Evolutionary conservation across 2,113 vertebrate species (phyloP).

Genomic region (Addax nasomaculatus): DNA sequence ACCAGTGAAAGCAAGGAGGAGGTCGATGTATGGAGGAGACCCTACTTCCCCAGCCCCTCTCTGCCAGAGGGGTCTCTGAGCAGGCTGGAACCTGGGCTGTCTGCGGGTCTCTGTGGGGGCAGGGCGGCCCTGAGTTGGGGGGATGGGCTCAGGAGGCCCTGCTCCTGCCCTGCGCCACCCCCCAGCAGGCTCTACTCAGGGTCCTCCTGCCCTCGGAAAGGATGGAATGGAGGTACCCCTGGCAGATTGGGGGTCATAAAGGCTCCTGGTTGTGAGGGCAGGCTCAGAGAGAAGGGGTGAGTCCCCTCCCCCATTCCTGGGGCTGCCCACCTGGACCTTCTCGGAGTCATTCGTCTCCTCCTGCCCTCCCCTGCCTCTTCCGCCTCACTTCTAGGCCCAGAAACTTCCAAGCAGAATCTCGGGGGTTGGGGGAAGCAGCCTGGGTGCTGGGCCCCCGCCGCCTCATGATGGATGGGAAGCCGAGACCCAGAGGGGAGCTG

Average conservation of each 20-base stretch:
- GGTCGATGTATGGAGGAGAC: fast-evolving
- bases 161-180: fast-evolving
- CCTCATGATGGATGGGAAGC: background rate
- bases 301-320: background rate
- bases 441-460: fast-evolving
- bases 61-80: background rate
- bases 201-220: background rate
- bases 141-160: too few species aligned
- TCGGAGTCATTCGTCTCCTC: background rate
- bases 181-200: fast-evolving
- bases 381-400: background rate
- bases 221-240: background rate
- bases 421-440: background rate
- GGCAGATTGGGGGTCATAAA: background rate
- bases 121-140: background rate
- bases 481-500: fast-evolving
- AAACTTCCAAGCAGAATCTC: background rate
- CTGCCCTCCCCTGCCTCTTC: too few species aligned
- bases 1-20: fast-evolving
- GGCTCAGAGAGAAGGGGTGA: too few species aligned
- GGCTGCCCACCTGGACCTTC: background rate
- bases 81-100: background rate
- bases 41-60: fast-evolving
- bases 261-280: background rate
- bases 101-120: background rate